Percentiles rank a stretch among this genome's conserved stretches.
These are phyloP conservation scores for Popillia japonica DNA, from an alignment of 1,140 invertebrate species.

Conservation along the genomic window DNA sequence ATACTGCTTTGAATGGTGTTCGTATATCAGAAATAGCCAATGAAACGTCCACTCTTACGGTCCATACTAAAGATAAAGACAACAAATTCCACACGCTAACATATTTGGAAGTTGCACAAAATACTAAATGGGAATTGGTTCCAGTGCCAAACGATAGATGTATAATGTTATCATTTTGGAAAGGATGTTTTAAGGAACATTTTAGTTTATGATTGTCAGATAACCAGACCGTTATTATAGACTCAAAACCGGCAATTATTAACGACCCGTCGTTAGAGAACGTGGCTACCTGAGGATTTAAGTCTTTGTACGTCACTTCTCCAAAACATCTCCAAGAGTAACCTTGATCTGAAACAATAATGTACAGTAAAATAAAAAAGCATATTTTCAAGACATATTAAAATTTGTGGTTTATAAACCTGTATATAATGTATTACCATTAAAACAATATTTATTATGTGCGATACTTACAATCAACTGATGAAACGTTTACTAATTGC, in stretches of 20 bases:
- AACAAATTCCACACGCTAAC: conserved; percentile 78
- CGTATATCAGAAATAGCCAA: conserved; percentile 68
- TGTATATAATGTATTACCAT: not conserved
- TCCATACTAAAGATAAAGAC: conserved; percentile 69
- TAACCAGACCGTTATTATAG: conserved; percentile 77
- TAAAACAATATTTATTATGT: conserved; percentile 40
- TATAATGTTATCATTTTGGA: conserved; percentile 57
- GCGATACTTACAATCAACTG: conserved; percentile 63
- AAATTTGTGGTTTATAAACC: no score
- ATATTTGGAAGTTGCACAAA: conserved; percentile 65
- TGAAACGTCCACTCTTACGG: conserved; percentile 64
- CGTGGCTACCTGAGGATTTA: conserved; percentile 65
- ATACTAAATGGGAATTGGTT: conserved; percentile 71
- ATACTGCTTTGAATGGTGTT: conserved; percentile 71
- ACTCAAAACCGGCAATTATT: conserved; percentile 74
- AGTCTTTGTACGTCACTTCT: conserved; percentile 70
- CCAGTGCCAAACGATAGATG: conserved; percentile 70
- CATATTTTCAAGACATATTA: no score
- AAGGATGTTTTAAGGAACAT: conserved; percentile 60
- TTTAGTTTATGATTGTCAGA: conserved; percentile 66
- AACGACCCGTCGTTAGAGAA: conserved; percentile 83
- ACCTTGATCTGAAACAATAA: conserved; percentile 60
- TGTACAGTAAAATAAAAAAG: conserved; percentile 43
- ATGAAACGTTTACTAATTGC: conserved; percentile 66
- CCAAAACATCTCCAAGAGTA: conserved; percentile 73